Conservation (phyloP, 2,797 vertebrate species). For the Spinus pinus region DNA sequence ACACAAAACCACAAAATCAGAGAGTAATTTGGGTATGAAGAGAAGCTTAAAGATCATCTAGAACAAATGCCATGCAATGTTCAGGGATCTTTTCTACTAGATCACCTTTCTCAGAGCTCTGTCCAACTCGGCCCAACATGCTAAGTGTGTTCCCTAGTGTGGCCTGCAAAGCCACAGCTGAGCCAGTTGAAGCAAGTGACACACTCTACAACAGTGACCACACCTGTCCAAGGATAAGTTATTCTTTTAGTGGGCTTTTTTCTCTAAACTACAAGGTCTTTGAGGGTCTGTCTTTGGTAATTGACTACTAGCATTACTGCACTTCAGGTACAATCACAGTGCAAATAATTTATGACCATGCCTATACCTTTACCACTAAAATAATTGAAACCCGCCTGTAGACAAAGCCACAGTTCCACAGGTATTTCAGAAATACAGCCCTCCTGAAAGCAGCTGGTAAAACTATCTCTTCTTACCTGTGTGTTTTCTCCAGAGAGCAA, state of each 20-base stretch:
- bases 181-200: not conserved
- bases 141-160: not conserved
- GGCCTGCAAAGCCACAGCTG: not conserved
- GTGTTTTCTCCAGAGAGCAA: not conserved
- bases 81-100: not conserved
- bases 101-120: not conserved
- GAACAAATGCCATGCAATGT: fast-evolving
- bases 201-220: not conserved
- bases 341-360: not conserved
- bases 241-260: not conserved
- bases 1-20: not conserved
- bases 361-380: not conserved
- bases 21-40: not conserved
- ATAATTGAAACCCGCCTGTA: not conserved
- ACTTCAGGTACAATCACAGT: not conserved
- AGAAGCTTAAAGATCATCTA: not conserved
- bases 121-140: not conserved
- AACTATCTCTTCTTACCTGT: not conserved
- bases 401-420: not conserved
- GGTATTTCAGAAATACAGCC: not conserved
- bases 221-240: not conserved
- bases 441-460: not conserved
- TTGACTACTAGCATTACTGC: not conserved
- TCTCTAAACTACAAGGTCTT: not conserved
- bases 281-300: not conserved